Evolutionary conservation across 1,140 invertebrate genomes (phyloP), one percentile per base, ranked within the genome.

Genomic region (Carposina sasakii): DNA sequence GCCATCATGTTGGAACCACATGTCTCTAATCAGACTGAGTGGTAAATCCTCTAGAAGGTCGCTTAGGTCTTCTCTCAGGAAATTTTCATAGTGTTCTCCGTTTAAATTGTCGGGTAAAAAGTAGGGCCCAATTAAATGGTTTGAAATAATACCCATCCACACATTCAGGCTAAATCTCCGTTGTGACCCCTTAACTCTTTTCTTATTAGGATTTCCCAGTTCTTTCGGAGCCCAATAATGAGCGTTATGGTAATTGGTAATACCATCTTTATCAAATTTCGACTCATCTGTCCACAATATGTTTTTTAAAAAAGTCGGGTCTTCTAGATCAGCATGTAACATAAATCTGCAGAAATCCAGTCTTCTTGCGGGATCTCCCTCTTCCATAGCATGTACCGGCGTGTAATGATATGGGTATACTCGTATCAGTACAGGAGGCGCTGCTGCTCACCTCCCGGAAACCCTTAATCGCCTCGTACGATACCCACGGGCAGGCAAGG

Each of bases 191-290:
- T 47, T 49, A 51, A 52, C 31, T 26, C 49, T 16, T 26, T 68
- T 65, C 46, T 43, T 58, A 55, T 71, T 57, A 17, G 72, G 66
- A 63, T 83, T 84, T 55, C 68, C 57, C 19, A 46, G 42, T 22
- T 15, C 48, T 57, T 55, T 54, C 8, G 45, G 37, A 10, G 64
- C 57, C 72, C 76, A 81, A 43, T 65, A 54, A 57, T 83, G 71
- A 33, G 53, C 51, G 46, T 83, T 84, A 39, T 78, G 76, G 13
- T 57, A 63, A 56, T 84, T 79, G 16, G 60, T 60, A 16, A 72
- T 60, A 0, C 67, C 69, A 47, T 60, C 63, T 42, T 65, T 59
- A 40, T 59, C 63, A 63, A 71, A 79, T 36, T 48, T 64, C 6
- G 65, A 61, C 37, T 78, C 66, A 57, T 79, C 71, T 15, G 64